Evolutionary conservation across 2,113 vertebrate species (phyloP).

Genomic region (Stegastes partitus): DNA sequence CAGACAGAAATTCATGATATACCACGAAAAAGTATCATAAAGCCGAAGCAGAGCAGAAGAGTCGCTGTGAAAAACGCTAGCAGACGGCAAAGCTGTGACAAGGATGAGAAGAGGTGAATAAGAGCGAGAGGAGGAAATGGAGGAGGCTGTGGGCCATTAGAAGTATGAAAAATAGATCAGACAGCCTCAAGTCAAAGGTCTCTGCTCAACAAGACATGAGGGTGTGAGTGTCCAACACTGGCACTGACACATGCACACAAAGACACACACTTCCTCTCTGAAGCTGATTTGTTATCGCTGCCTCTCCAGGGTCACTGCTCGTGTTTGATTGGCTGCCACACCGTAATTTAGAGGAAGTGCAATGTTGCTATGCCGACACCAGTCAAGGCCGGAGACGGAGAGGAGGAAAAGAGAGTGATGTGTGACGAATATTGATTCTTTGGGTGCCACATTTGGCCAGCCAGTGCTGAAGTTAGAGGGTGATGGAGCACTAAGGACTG

Average conservation of each 20-base stretch:
- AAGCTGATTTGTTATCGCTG: slow-evolving; percentile 74
- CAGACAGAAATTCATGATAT: not conserved
- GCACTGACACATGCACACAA: slow-evolving; percentile 20
- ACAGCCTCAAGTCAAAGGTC: slow-evolving; percentile 62
- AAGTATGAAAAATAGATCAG: slow-evolving; percentile 48
- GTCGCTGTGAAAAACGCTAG: not conserved
- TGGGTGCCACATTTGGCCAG: slow-evolving; percentile 26
- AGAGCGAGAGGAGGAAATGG: slow-evolving; percentile 5
- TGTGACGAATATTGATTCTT: slow-evolving; percentile 56
- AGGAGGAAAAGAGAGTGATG: slow-evolving; percentile 47
- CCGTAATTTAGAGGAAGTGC: slow-evolving; percentile 70
- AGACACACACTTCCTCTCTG: slow-evolving; percentile 33
- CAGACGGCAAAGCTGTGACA: not conserved
- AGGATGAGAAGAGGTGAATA: slow-evolving; percentile 24
- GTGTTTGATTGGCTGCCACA: slow-evolving; percentile 68
- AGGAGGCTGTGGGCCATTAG: slow-evolving; percentile 25
- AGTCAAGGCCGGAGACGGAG: slow-evolving; percentile 65
- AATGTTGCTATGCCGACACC: slow-evolving; percentile 70
- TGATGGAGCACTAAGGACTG: slow-evolving; percentile 24
- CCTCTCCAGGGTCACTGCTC: slow-evolving; percentile 74
- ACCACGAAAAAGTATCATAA: not conserved
- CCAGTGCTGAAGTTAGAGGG: slow-evolving; percentile 22
- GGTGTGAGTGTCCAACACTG: slow-evolving; percentile 33
- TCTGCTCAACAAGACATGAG: slow-evolving; percentile 48
- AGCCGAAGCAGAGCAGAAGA: not conserved